Conservation (phyloP, 2,113 vertebrate genomes). For the Heterocephalus glaber region DNA sequence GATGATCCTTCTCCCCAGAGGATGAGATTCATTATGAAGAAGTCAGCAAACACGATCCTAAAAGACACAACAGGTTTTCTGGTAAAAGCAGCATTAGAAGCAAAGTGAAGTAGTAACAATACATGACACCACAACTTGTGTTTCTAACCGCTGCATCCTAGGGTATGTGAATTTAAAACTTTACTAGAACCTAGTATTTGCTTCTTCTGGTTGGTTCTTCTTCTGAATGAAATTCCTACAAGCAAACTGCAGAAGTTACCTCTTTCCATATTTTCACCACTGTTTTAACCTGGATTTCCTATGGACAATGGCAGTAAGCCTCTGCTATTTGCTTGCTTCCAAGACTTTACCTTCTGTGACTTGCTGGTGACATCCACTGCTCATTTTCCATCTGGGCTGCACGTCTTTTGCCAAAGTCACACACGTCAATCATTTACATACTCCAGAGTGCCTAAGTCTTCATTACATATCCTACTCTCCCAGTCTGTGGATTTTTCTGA, state of each 20-base stretch:
- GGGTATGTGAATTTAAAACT: not conserved
- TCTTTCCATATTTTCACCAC: not conserved
- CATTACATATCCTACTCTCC: not conserved
- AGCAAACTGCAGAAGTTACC: not conserved
- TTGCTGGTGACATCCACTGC: not conserved
- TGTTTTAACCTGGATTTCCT: not conserved
- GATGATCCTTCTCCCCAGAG: conserved; percentile 99
- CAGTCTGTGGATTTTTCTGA: not conserved
- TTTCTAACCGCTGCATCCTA: not conserved
- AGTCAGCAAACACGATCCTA: conserved; percentile 98
- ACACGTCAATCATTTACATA: not conserved
- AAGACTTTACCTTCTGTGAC: not conserved
- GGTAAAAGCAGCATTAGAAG: conserved; percentile 58
- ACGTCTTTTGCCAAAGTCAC: not conserved
- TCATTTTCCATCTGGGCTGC: not conserved
- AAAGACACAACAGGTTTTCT: conserved; percentile 76
- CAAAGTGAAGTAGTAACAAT: conserved; percentile 7
- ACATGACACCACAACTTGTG: conserved; percentile 16
- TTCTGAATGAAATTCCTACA: not conserved
- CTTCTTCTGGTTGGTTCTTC: not conserved
- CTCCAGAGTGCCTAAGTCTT: not conserved
- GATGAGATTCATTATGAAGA: conserved; percentile 99
- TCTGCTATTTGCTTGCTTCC: not conserved
- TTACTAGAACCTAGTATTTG: not conserved
- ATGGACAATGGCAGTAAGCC: not conserved